These are phyloP conservation scores for Dicycla oo DNA, from an alignment of 2,888 invertebrate species.

Conservation along the genomic window DNA sequence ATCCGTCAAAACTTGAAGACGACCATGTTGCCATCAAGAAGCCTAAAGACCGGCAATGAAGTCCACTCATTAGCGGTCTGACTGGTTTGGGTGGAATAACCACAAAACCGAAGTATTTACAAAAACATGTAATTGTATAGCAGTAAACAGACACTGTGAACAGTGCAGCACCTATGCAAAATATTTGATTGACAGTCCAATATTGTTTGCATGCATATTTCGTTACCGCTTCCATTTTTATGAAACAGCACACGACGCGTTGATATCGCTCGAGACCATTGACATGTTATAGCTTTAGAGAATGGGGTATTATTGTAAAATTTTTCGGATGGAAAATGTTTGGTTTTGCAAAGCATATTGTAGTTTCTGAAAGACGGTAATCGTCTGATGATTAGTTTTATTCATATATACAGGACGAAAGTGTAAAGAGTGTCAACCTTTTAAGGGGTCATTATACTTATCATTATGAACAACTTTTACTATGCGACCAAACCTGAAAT, in stretches of 20 bases:
- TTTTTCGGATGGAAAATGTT: no score
- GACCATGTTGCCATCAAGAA: neutral
- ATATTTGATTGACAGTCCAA: slow-evolving; percentile 62
- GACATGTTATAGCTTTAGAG: slow-evolving; percentile 20
- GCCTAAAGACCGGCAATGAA: neutral
- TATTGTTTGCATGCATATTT: slow-evolving; percentile 60
- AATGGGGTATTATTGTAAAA: neutral
- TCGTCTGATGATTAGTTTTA: no score
- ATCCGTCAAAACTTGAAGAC: neutral
- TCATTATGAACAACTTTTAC: no score
- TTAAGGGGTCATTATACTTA: no score
- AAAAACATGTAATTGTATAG: slow-evolving; percentile 8
- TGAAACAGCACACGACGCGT: slow-evolving; percentile 39
- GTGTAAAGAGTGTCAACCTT: no score
- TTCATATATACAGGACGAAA: no score
- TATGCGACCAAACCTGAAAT: no score
- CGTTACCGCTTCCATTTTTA: slow-evolving; percentile 43
- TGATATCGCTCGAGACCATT: slow-evolving; percentile 33
- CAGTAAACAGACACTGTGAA: slow-evolving; percentile 37
- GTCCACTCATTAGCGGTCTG: no score
- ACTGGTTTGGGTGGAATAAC: neutral
- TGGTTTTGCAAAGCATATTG: no score
- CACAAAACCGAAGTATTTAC: neutral
- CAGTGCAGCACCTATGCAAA: slow-evolving; percentile 36
- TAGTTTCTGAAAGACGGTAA: no score